Evolutionary conservation across 2,888 invertebrate genomes (phyloP).

Genomic region (Aphodius granarius): DNA sequence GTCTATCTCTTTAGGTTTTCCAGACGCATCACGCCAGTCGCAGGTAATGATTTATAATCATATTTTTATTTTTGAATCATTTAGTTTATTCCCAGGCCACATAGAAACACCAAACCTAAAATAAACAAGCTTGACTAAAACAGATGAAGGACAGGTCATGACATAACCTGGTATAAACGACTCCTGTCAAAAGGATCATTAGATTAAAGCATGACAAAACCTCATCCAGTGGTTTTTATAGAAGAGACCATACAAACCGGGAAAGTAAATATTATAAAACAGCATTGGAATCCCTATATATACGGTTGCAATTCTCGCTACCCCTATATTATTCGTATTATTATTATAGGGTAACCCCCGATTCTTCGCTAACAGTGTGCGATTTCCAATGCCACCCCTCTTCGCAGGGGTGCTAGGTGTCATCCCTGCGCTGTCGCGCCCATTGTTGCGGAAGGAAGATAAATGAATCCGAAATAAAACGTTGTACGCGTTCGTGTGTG

Average conservation of each 20-base stretch:
- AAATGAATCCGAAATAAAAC: conserved; percentile 55
- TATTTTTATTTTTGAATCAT: not conserved
- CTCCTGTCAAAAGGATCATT: not conserved
- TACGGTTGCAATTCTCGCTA: not conserved
- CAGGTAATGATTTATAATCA: too few species aligned
- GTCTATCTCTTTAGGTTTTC: not conserved
- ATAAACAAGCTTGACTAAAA: not conserved
- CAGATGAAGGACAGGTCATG: not conserved
- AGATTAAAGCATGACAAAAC: not conserved
- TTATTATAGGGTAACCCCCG: not conserved
- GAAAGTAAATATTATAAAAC: conserved; percentile 14
- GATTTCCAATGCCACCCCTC: conserved; percentile 16
- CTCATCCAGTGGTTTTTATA: not conserved
- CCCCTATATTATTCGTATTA: not conserved
- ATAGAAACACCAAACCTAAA: not conserved
- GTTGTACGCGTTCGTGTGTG: conserved; percentile 11
- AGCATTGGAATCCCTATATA: not conserved
- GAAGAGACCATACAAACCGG: conserved; percentile 7
- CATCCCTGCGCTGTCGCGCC: conserved; percentile 53
- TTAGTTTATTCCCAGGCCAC: not conserved
- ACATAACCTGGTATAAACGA: not conserved
- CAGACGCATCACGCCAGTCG: too few species aligned
- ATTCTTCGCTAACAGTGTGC: not conserved
- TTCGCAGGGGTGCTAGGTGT: conserved; percentile 35
- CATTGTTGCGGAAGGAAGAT: conserved; percentile 54